phyloP scores from a whole-genome alignment of 2,797 vertebrate genomes.

The Rhinichthys osculus region DNA sequence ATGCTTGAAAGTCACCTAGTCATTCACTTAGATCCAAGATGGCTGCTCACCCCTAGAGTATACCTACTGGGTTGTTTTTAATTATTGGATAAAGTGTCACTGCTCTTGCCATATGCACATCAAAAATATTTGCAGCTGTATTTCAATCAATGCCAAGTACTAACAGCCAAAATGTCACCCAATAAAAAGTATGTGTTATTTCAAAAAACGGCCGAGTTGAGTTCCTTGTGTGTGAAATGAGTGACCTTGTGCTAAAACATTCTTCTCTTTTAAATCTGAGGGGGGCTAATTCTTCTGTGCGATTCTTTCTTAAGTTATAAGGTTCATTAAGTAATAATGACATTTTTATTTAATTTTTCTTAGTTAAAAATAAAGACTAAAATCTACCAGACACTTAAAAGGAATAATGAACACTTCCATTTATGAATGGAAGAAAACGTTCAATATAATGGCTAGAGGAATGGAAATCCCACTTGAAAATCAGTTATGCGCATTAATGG shows the following conservation, averaged over 20 bases:
- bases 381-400: not conserved
- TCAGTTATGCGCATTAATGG: not conserved
- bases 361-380: not conserved
- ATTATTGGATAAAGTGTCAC: slow-evolving; percentile 60
- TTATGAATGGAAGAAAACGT: not conserved
- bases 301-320: not conserved
- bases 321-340: too few relatives aligned
- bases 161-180: slow-evolving; percentile 73
- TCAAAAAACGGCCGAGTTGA: slow-evolving; percentile 57
- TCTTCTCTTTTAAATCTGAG: not conserved
- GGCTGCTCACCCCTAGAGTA: slow-evolving; percentile 52
- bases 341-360: not conserved
- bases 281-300: not conserved
- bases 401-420: not conserved
- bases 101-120: slow-evolving; percentile 64
- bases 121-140: slow-evolving; percentile 65
- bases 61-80: slow-evolving; percentile 39
- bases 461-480: not conserved
- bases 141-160: slow-evolving; percentile 72
- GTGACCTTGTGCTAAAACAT: not conserved
- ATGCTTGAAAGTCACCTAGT: slow-evolving; percentile 42
- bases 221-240: slow-evolving; percentile 3
- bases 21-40: slow-evolving; percentile 14
- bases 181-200: slow-evolving; percentile 80
- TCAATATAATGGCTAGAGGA: not conserved